Conservation (phyloP, 2,888 invertebrate species). For the Troides aeacus region DNA sequence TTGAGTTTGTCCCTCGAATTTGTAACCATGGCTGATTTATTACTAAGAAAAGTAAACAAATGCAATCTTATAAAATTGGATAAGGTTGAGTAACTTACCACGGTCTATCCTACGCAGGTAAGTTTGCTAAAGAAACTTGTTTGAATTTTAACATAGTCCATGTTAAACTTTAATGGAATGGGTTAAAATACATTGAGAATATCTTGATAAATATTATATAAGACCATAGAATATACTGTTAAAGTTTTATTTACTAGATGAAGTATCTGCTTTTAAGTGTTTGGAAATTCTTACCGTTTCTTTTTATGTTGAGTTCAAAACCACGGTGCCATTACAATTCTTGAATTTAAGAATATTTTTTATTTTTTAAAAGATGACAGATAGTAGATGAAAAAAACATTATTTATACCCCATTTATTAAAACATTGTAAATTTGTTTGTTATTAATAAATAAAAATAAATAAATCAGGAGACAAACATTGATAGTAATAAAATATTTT, state of each 20-base stretch:
- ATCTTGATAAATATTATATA: conserved; percentile 6
- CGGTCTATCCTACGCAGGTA: background rate
- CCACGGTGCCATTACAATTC: conserved; percentile 69
- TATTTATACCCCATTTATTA: background rate
- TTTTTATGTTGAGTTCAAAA: conserved; percentile 42
- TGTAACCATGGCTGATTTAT: background rate
- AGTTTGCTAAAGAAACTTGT: background rate
- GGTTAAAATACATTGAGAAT: conserved; percentile 9
- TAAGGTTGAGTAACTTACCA: too few relatives aligned
- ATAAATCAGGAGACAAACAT: conserved; percentile 14
- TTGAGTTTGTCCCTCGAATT: background rate
- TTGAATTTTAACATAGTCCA: background rate
- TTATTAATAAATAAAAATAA: conserved; percentile 27
- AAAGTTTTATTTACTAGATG: conserved; percentile 23
- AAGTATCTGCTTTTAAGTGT: conserved; percentile 41
- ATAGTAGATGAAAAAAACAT: background rate
- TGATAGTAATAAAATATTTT: conserved; percentile 46
- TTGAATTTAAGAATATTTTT: conserved; percentile 23
- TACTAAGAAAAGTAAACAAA: background rate
- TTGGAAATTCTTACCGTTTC: conserved; percentile 49
- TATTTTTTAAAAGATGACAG: background rate
- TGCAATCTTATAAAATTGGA: too few relatives aligned
- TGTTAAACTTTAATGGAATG: background rate
- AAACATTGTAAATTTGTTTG: conserved; percentile 11
- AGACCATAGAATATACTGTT: conserved; percentile 17